Base-by-base conservation (phyloP, 2,888 invertebrate genomes). In the Cephonodes hylas region DNA sequence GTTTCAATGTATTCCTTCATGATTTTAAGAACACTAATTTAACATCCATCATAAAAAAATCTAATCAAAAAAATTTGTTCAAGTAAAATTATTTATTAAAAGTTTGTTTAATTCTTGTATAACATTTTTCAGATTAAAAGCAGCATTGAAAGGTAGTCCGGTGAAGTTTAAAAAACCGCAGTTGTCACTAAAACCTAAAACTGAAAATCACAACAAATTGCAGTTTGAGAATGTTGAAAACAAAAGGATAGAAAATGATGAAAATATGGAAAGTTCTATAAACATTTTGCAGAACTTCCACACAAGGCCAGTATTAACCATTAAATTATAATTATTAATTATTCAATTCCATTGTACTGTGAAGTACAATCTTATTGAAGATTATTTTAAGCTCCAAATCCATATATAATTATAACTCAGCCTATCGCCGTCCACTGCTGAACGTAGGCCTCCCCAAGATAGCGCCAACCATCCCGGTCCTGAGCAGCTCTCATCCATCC, bases 91-190 rank as follows among this genome's bases (percentile, higher is more conserved):
- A n/a, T n/a, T n/a, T n/a, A n/a, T n/a, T n/a, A n/a, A n/a, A n/a
- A n/a, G 3, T 45, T 22, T 45, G 18, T 20, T 6, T 15, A 8
- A n/a, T 20, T 15, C 3, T 7, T 15, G 18, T 45, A 45, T 15
- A 8, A 44, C 44, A 13, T 27, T 58, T 68, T 73, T 46, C 74
- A 87, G 87, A 42, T 77, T 74, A 34, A 87, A 81, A 72, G 70
- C 74, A 1, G 42, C 69, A 1, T 15, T 67, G 1, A 83, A 74
- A 59, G 73, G 76, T 1, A 87, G 80, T 63, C 84, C 84, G 18
- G 74, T 70, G 38, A 86, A 84, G 62, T 83, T 80, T 59, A 88
- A 81, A 63, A 85, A 77, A 42, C 80, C 80, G 3, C 73, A 71
- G 0, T 61, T 81, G 0, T 76, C 80, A n/a, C 65, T 82, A 13